Percentiles rank a stretch among this genome's conserved stretches.
These are phyloP conservation scores for Poeciliopsis infans DNA, from an alignment of 2,797 vertebrate species.

Conservation along the genomic window DNA sequence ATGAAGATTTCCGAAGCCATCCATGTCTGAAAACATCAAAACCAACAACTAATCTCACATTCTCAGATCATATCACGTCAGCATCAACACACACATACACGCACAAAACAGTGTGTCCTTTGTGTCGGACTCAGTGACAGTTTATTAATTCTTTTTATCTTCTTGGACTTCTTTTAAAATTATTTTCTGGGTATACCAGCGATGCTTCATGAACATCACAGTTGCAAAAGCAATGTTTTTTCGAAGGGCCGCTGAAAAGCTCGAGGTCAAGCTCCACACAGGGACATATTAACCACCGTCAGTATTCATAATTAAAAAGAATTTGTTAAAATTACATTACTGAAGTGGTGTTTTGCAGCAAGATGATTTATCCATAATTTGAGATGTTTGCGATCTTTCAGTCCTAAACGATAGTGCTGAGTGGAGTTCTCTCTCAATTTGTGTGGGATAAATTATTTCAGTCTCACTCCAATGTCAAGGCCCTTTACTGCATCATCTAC, in stretches of 20 bases:
- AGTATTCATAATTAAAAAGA: slow-evolving; percentile 4
- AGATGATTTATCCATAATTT: slow-evolving; percentile 3
- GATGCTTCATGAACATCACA: slow-evolving; percentile 7
- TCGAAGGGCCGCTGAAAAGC: not conserved
- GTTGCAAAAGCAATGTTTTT: not conserved
- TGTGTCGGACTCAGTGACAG: slow-evolving; percentile 16
- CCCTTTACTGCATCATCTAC: slow-evolving; percentile 35
- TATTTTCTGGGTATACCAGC: not conserved
- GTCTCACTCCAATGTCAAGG: slow-evolving; percentile 34
- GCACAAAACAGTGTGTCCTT: slow-evolving; percentile 6
- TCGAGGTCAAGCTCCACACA: slow-evolving; percentile 14
- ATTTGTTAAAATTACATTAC: slow-evolving; percentile 19
- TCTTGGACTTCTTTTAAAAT: slow-evolving; percentile 11
- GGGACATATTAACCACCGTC: slow-evolving; percentile 10
- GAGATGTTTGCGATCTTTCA: slow-evolving; percentile 23
- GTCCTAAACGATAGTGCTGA: slow-evolving; percentile 13
- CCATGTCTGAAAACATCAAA: slow-evolving; percentile 49
- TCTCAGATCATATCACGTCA: slow-evolving; percentile 36
- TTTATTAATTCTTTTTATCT: slow-evolving; percentile 29
- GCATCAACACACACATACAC: slow-evolving; percentile 13
- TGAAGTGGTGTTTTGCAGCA: slow-evolving; percentile 10
- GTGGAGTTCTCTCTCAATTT: slow-evolving; percentile 36
- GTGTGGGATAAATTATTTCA: slow-evolving; percentile 29
- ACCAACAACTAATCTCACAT: slow-evolving; percentile 52
- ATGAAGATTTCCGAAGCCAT: slow-evolving; percentile 59